Evolutionary conservation across 1,140 invertebrate species (phyloP), one percentile per base, ranked within the genome.

Genomic region (Zaprionus gabonicus): DNA sequence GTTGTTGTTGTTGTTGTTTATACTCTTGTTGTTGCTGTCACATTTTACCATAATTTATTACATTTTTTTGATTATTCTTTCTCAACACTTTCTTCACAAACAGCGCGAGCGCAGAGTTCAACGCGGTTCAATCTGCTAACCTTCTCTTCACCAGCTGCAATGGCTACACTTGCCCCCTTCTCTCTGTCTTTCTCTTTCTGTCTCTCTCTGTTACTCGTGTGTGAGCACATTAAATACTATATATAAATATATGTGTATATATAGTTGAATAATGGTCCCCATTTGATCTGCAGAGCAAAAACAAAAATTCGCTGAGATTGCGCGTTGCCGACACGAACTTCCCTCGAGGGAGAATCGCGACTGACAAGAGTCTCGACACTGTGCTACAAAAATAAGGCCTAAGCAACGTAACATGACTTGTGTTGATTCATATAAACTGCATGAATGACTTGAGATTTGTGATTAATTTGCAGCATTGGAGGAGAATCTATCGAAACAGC

Each of bases 1-100:
- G 9, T 66, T 65, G 58, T 60, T 78, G 27, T 41, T 57, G 38
- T 41, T 63, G 31, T 38, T 74, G 28, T 78, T 76, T n/a, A 38
- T 49, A 36, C 25, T 63, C 25, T 38, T 74, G n/a, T 63, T 75
- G 28, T 34, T 73, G 23, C 67, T 64, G 67, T 71, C 59, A 56
- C 67, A 59, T 58, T 75, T 75, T 81, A 79, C 67, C 66, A 84
- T 87, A 90, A 88, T 90, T 88, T 88, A 88, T 90, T 90, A 81
- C 66, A 84, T 78, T 81, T 90, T 81, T 57, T 80, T 7, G n/a
- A 46, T 62, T 63, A 78, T 83, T 62, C 64, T 75, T 66, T 80
- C 41, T 44, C 69, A 59, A 68, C 72, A 75, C 79, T 80, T 88
- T 87, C 84, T 70, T 80, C 71, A 23, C 12, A 64, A 25, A 44